These are phyloP conservation scores for Morpho helenor DNA, from an alignment of 2,888 invertebrate species.

Conservation along the genomic window DNA sequence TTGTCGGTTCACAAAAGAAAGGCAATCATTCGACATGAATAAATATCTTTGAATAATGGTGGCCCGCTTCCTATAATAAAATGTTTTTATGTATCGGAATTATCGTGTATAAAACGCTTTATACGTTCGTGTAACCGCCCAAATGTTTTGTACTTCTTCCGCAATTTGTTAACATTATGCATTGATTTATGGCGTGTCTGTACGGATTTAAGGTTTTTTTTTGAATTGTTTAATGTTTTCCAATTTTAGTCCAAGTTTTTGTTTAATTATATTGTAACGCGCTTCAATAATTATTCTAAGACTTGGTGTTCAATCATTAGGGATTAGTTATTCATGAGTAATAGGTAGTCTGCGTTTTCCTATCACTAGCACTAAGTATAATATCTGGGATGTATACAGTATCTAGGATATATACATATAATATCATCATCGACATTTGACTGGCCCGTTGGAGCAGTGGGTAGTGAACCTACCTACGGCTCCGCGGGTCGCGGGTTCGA, in stretches of 20 bases:
- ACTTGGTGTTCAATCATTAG: too few relatives aligned
- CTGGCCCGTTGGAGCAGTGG: too few relatives aligned
- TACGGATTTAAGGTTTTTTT: constrained; percentile 16
- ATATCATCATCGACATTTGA: too few relatives aligned
- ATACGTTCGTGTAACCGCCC: constrained; percentile 27
- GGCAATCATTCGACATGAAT: constrained; percentile 79
- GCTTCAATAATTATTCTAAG: too few relatives aligned
- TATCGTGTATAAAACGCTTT: constrained; percentile 66
- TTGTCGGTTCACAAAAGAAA: constrained; percentile 76
- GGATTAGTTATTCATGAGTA: too few relatives aligned
- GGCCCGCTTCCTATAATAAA: constrained; percentile 68
- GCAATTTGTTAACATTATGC: constrained; percentile 30
- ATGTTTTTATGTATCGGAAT: constrained; percentile 73
- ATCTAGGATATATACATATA: too few relatives aligned
- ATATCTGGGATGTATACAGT: too few relatives aligned
- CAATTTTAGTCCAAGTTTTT: constrained; percentile 22
- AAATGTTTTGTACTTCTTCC: constrained; percentile 30
- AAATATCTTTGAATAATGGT: constrained; percentile 77
- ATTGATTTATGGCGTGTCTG: constrained; percentile 27
- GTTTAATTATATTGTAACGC: neutral
- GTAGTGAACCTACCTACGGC: too few relatives aligned
- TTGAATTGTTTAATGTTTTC: constrained; percentile 19
- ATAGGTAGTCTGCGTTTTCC: too few relatives aligned
- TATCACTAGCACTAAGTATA: too few relatives aligned
- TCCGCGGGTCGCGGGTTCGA: too few relatives aligned